phyloP scores from a whole-genome alignment of 2,113 vertebrate genomes.

The Charadrius vociferus region DNA sequence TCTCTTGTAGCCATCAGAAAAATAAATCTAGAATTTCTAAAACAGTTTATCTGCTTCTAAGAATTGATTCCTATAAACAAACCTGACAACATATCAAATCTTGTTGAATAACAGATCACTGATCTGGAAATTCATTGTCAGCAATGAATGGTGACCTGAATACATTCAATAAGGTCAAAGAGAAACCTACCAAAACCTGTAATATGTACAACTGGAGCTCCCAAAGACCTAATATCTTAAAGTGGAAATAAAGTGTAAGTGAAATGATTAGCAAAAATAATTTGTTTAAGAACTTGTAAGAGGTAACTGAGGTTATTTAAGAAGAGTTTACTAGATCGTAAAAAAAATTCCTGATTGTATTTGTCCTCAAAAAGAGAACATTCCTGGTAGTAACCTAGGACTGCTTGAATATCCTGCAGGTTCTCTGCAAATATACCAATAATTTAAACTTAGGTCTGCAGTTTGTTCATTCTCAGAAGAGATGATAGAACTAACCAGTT shows the following conservation, averaged over 20 bases:
- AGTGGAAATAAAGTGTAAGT: not conserved
- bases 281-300: not conserved
- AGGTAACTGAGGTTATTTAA: not conserved
- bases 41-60: not conserved
- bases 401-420: not conserved
- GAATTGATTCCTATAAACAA: not conserved
- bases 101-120: not conserved
- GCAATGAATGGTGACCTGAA: not conserved
- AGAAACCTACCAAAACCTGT: not conserved
- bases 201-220: not conserved
- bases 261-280: not conserved
- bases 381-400: not conserved
- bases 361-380: not conserved
- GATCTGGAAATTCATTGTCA: not conserved
- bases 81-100: not conserved
- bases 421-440: not conserved
- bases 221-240: not conserved
- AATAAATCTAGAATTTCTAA: not conserved
- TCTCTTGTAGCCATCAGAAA: not conserved
- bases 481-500: not conserved
- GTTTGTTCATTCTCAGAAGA: not conserved
- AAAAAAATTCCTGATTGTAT: not conserved
- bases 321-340: not conserved
- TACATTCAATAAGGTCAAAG: not conserved
- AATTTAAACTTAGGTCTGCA: not conserved